Evolutionary conservation across 2,113 vertebrate genomes (phyloP), one percentile per base, ranked within the genome.

Genomic region (Nothobranchius kuhntae): DNA sequence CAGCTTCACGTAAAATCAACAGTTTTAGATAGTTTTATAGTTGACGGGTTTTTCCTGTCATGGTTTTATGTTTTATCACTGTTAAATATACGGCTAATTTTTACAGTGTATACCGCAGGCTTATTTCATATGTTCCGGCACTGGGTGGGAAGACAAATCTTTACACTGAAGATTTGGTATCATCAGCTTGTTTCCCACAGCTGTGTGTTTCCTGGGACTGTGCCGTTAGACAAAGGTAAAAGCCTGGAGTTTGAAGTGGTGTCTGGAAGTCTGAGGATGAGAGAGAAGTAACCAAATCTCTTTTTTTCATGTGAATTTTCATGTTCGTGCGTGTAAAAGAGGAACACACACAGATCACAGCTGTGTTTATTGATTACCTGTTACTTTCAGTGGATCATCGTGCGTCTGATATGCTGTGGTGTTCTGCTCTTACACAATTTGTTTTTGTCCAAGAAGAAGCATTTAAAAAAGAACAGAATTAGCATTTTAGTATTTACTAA

Each of bases 81-180:
- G 21, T 21, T 21, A 21, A 21, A 21, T 21, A 21, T 21, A 21
- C 21, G 21, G 21, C 21, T 21, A 21, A 21, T 21, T 21, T 21
- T 67, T 65, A 64, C 73, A 54, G 46, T 45, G 26, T 62, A 3
- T 17, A 26, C 57, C 53, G 60, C 30, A 68, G 47, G 71, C 45
- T 85, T 82, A 77, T 79, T 79, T 81, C 76, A 66, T 56, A 69
- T 64, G 53, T 71, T 82, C 56, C 21, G 80, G 71, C 76, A 54
- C 60, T 73, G 73, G 61, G 59, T 63, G 84, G 73, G 70, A 84
- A 87, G 82, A 89, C 83, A 87, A 90, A 87, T 89, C 89, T 90
- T 92, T 88, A 91, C 88, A 89, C 84, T 72, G 82, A 81, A 83
- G 81, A 90, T 86, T 87, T 86, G 84, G 87, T 87, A 82, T 80